These are phyloP conservation scores for Malurus leucopterus DNA, from an alignment of 2,797 vertebrate species.

Conservation along the genomic window DNA sequence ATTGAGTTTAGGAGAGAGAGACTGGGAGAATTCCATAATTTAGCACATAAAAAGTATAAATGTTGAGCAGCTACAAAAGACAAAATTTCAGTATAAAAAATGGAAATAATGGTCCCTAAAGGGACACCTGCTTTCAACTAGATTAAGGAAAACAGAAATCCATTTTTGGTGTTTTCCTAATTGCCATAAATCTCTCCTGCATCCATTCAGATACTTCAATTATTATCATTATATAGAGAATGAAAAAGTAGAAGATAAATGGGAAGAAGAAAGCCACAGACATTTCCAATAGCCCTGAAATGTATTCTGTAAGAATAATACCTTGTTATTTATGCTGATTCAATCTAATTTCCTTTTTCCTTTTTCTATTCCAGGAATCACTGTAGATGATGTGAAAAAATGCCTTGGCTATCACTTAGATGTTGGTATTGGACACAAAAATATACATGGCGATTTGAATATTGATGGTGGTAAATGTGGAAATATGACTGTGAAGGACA, in stretches of 20 bases:
- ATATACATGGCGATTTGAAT: rapidly evolving
- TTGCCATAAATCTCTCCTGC: background rate
- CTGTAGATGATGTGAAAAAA: slow-evolving; percentile 46
- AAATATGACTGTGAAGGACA: rapidly evolving
- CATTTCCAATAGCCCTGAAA: background rate
- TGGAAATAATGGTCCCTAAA: background rate
- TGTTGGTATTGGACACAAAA: rapidly evolving
- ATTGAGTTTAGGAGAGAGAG: background rate
- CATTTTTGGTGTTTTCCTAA: background rate
- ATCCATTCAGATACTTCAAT: background rate
- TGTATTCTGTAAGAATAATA: background rate
- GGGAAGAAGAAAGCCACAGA: background rate
- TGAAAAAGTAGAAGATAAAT: background rate
- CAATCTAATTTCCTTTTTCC: background rate
- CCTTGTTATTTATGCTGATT: background rate
- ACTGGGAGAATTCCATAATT: background rate
- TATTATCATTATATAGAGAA: background rate
- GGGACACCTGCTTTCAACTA: background rate
- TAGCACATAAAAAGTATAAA: background rate
- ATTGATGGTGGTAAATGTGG: background rate
- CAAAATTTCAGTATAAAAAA: background rate
- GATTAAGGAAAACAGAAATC: background rate
- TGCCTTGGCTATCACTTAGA: slow-evolving; percentile 63
- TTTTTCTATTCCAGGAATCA: slow-evolving; percentile 51
- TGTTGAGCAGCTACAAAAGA: background rate